phyloP scores from a whole-genome alignment of 2,797 vertebrate genomes.

The Tenualosa thibaudeaui region DNA sequence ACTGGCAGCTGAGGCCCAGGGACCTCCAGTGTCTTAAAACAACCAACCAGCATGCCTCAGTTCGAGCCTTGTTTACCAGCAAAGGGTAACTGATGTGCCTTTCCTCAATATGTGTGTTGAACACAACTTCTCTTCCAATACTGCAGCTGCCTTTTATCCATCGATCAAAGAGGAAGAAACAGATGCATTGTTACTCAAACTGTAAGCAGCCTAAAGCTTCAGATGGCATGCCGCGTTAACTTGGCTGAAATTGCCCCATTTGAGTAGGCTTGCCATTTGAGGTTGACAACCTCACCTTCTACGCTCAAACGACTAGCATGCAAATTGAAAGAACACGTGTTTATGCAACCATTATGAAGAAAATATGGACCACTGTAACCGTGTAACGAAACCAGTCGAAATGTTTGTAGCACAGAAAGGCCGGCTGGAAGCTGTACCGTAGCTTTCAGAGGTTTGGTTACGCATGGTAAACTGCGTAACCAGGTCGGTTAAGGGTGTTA shows the following conservation, averaged over 20 bases:
- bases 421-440: neutral
- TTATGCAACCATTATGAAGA: neutral
- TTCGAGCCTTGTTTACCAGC: neutral
- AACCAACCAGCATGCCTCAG: neutral
- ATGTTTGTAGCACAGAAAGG: neutral
- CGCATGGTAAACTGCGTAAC: conserved; percentile 3
- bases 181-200: no score
- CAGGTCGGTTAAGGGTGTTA: neutral
- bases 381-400: neutral
- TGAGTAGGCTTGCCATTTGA: neutral
- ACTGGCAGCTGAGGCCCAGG: neutral
- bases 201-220: neutral
- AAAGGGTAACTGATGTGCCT: neutral
- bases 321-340: neutral
- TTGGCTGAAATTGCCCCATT: neutral
- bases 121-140: no score
- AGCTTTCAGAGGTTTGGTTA: neutral
- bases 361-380: neutral
- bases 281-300: neutral
- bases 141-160: no score
- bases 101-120: no score
- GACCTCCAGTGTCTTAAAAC: conserved; percentile 6
- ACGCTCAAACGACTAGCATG: neutral
- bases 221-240: neutral
- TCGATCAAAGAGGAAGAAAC: no score